These are phyloP conservation scores for Spisula solida DNA, from an alignment of 2,888 invertebrate genomes.

Conservation along the genomic window DNA sequence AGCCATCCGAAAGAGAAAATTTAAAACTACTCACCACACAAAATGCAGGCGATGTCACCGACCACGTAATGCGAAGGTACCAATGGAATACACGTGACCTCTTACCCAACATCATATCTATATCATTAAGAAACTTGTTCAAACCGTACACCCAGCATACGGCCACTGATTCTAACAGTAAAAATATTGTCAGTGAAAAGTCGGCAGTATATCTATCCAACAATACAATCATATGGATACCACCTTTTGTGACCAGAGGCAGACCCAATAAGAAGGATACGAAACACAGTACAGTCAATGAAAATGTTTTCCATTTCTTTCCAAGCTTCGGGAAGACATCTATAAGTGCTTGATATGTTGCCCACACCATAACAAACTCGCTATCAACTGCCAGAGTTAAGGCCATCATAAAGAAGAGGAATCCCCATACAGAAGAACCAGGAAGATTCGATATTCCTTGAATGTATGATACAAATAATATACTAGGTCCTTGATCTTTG, in stretches of 20 bases:
- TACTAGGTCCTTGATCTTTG: slow-evolving; percentile 53
- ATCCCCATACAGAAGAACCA: slow-evolving; percentile 55
- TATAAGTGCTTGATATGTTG: slow-evolving; percentile 13
- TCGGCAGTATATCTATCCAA: slow-evolving; percentile 81
- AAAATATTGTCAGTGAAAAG: slow-evolving; percentile 89
- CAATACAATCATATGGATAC: slow-evolving; percentile 76
- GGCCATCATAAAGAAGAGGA: slow-evolving; percentile 59
- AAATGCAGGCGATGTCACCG: slow-evolving; percentile 38
- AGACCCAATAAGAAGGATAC: slow-evolving; percentile 52
- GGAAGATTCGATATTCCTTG: slow-evolving; percentile 56
- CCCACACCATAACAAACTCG: slow-evolving; percentile 50
- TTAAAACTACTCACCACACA: slow-evolving; percentile 39
- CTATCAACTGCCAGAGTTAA: slow-evolving; percentile 59
- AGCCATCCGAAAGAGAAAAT: no score
- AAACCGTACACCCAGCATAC: slow-evolving; percentile 93
- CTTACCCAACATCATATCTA: slow-evolving; percentile 58
- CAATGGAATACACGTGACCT: slow-evolving; percentile 29
- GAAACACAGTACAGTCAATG: slow-evolving; percentile 30
- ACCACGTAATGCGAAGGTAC: slow-evolving; percentile 54
- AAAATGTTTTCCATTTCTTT: slow-evolving; percentile 24
- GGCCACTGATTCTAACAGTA: slow-evolving; percentile 91
- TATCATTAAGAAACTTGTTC: slow-evolving; percentile 41
- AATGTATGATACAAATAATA: slow-evolving; percentile 59
- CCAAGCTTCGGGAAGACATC: slow-evolving; percentile 41
- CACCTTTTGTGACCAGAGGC: slow-evolving; percentile 71